Evolutionary conservation across 1,140 invertebrate species (phyloP), one percentile per base, ranked within the genome.

Genomic region (Hylyphantes graminicola): DNA sequence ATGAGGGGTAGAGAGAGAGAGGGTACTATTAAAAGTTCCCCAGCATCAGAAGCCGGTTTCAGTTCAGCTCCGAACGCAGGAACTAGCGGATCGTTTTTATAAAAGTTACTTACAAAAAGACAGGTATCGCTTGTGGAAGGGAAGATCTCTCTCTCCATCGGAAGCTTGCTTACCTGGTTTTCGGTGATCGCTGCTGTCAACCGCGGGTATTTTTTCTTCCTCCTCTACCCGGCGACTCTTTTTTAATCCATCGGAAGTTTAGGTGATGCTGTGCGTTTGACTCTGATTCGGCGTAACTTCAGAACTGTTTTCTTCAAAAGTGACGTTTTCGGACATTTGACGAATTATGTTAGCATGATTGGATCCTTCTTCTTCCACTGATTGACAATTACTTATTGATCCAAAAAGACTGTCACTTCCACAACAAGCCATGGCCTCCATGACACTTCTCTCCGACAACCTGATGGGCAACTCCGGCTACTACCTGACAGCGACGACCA

Each of bases 1-100:
- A 82, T 82, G 80, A 83, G 77, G 67, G 67, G 64, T 61, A 50
- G 65, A 53, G 48, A 67, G 61, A n/a, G 54, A 21, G 50, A 6
- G 13, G 7, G n/a, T 19, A 15, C 11, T 48, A 51, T 77, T 68
- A 64, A 85, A 77, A 77, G 55, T 67, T 21, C 72, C 53, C 73
- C n/a, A 11, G 15, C 63, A 9, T 59, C 75, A 17, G 74, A 53
- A 85, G 73, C 82, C 73, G 82, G 82, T 77, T 85, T 72, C 64
- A 85, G 55, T 72, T 50, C 53, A 12, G 54, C 74, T 21, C n/a
- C 7, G 54, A 48, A 65, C 59, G 6, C 51, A 51, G n/a, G 4
- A 53, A 35, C 35, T 35, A 35, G 35, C 35, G 35, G 35, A 35
- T 35, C 35, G 35, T 35, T 35, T 35, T 35, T 35, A n/a, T 35